Percentiles rank a stretch among this genome's conserved stretches.
Evolutionary conservation across 2,113 vertebrate species (phyloP).

Genomic region (Diglossa brunneiventris): DNA sequence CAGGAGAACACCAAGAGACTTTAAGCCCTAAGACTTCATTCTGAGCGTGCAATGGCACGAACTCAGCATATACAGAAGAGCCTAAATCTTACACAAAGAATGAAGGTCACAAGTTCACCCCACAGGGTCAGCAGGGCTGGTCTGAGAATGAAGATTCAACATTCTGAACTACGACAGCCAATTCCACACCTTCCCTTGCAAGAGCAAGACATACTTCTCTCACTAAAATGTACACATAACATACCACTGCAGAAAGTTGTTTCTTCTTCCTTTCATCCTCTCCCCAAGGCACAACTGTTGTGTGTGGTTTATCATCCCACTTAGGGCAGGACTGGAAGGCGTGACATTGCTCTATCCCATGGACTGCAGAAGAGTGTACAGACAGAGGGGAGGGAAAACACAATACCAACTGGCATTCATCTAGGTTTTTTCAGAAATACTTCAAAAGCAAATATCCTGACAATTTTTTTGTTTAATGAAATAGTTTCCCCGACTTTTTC

Average conservation of each 20-base stretch:
- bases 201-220: neutral
- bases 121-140: neutral
- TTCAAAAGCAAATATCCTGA: constrained; percentile 21
- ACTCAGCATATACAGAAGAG: neutral
- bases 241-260: neutral
- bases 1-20: neutral
- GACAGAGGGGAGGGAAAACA: neutral
- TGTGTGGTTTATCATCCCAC: neutral
- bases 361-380: neutral
- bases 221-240: neutral
- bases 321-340: neutral
- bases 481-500: neutral
- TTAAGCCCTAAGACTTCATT: neutral
- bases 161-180: neutral
- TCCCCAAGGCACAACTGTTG: neutral
- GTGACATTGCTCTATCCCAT: neutral
- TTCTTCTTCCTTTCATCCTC: neutral
- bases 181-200: neutral
- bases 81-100: neutral
- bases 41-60: neutral
- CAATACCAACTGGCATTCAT: neutral
- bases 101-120: neutral
- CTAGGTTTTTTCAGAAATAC: neutral
- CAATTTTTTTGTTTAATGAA: neutral
- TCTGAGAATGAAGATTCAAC: neutral